phyloP scores from a whole-genome alignment of 1,140 invertebrate species.

The Hycleus cichorii region DNA sequence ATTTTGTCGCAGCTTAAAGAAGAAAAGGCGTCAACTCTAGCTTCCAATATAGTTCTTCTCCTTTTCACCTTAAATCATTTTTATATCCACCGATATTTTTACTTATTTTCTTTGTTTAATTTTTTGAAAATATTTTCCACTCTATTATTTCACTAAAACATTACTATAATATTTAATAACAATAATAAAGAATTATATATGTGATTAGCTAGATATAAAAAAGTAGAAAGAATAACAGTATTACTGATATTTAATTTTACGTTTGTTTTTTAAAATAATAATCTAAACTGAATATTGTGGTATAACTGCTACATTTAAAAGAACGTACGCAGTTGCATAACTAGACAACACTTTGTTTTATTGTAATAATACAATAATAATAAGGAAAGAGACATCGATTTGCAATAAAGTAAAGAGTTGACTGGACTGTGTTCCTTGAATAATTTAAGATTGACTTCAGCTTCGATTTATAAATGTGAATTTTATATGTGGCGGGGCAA shows the following conservation, averaged over 20 bases:
- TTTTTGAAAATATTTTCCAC: neutral
- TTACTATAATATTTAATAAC: too few species aligned
- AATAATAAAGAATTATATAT: neutral
- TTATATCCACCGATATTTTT: slow-evolving; percentile 2
- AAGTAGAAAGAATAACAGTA: too few species aligned
- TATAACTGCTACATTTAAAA: slow-evolving; percentile 4
- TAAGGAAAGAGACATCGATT: neutral
- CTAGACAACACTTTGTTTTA: too few species aligned
- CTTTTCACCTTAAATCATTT: slow-evolving; percentile 14
- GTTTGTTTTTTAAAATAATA: slow-evolving; percentile 1
- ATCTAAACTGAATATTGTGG: slow-evolving; percentile 7
- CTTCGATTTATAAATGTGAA: neutral
- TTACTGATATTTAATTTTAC: neutral
- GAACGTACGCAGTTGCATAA: slow-evolving; percentile 1
- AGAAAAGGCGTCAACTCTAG: slow-evolving; percentile 33
- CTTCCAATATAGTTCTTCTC: slow-evolving; percentile 25
- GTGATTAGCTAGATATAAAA: neutral
- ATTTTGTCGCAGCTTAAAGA: slow-evolving; percentile 39
- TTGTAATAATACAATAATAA: too few species aligned
- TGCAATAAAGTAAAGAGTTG: slow-evolving; percentile 9
- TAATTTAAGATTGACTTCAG: slow-evolving; percentile 8
- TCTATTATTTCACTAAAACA: neutral
- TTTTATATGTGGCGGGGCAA: neutral
- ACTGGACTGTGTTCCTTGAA: slow-evolving; percentile 18
- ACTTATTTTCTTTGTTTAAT: slow-evolving; percentile 11